Base-by-base conservation (phyloP, 1,140 invertebrate species). In the Megalonaias nervosa region DNA sequence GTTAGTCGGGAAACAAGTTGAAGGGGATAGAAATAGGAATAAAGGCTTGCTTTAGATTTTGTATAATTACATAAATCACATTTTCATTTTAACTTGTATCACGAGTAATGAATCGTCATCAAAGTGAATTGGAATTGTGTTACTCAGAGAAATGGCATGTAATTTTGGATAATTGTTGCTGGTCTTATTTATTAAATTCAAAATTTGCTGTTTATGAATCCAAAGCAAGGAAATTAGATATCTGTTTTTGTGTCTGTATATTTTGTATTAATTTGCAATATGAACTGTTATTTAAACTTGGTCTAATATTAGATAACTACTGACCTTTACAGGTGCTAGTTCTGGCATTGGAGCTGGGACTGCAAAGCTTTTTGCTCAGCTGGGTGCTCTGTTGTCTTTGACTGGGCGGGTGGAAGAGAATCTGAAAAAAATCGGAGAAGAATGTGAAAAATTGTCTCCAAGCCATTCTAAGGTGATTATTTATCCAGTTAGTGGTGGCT, bases 281-380 rank as follows among this genome's bases (percentile, higher is more conserved):
- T 23, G 19, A 58, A 71, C 14, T 14, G 60, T 19, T 14, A 2
- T 1, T 31, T 21, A 55, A 60, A 13, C 21, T 38, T 60, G 38
- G 67, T 15, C n/a, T 26, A 31, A 67, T 31, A n/a, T 6, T 57
- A 23, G 21, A 23, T 67, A 19, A 16, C 15, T 21, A 3, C 31
- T 19, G 21, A 17, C 16, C 19, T 61, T 76, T 78, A 21, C 61
- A 86, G 85, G 85, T 56, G 85, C 81, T 11, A 86, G 85, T 68
- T 83, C 85, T 48, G 85, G 85, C 48, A 84, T 86, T 75, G 85
- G 85, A 16, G 70, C 62, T 58, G 83, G 78, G 15, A 83, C 85
- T 70, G 83, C 82, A 55, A 71, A 82, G 19, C 70, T 82, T 75
- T 84, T 87, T 71, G 65, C 75, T 58, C 61, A 81, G 60, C 79